Conservation (phyloP, 2,113 vertebrate genomes). For the Pteronura brasiliensis region DNA sequence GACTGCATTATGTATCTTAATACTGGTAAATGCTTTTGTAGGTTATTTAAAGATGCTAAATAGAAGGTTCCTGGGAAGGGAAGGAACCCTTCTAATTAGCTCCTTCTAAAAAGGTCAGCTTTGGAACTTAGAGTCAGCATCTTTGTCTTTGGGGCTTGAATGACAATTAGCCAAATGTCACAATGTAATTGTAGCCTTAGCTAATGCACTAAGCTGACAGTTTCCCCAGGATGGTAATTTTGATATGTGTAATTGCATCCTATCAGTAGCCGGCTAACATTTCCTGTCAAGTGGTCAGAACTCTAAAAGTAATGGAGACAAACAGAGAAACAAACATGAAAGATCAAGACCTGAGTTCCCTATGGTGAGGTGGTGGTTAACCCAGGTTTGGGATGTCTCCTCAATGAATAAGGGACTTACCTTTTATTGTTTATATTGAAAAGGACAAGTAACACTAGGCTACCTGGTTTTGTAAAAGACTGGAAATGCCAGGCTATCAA, state of each 20-base stretch:
- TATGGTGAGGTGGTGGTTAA: not conserved
- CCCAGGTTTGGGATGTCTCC: not conserved
- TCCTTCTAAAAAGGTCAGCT: constrained; percentile 29
- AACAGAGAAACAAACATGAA: not conserved
- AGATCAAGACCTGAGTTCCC: not conserved
- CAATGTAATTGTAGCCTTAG: constrained; percentile 21
- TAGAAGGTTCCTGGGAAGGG: not conserved
- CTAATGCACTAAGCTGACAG: constrained; percentile 10
- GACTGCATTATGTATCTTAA: constrained; percentile 14
- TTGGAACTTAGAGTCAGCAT: constrained; percentile 26
- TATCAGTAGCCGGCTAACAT: not conserved
- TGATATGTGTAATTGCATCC: not conserved
- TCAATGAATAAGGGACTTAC: not conserved
- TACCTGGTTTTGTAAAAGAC: not conserved
- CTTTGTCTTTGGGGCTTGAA: constrained; percentile 39
- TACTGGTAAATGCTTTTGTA: not conserved
- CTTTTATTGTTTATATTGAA: not conserved
- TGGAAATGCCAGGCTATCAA: not conserved
- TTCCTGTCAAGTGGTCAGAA: not conserved
- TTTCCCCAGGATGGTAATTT: not conserved
- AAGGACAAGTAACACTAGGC: not conserved
- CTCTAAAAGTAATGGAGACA: not conserved
- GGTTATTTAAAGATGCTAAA: constrained; percentile 46
- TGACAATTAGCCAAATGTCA: constrained; percentile 53
- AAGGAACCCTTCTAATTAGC: constrained; percentile 21